Base-by-base conservation (phyloP, 2,113 vertebrate genomes). In the Fregata magnificens region DNA sequence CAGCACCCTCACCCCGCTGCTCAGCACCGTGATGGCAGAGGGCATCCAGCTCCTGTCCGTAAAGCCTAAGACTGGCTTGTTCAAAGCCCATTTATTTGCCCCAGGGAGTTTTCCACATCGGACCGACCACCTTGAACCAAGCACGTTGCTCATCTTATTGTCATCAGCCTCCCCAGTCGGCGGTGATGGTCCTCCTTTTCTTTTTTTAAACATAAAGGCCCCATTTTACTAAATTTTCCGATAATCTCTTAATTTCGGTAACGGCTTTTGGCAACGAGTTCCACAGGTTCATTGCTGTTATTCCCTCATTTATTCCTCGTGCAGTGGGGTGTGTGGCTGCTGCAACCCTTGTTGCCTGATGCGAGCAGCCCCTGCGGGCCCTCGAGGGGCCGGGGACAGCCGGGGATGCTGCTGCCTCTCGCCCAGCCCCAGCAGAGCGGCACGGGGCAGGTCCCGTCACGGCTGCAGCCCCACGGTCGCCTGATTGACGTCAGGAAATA, bases 121-220 rank as follows among this genome's bases (percentile, higher is more conserved):
- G 11, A 45, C 6, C 0, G 0, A 49, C 5, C 26, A 22, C 50
- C 49, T 34, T 65, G 62, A 92, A 42, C 16, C 16, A n/a, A 71
- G 21, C 1, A 0, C 45, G 22, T 52, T 71, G 50, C 12, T 52
- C 34, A 24, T 45, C 44, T 24, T 12, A 14, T 8, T 34, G 26
- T 52, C 34, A 31, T 28, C 34, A 45, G 11, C 67, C 45, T 53
- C 52, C 15, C 49, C 28, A 29, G 1, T 0, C 0, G 0, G 31
- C 9, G 34, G 4, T 29, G 50, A 59, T 10, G 8, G 12, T 26
- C 5, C 11, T 15, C 2, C 73, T 72, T 31, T n/a, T 61, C 10
- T 16, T 8, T 55, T 66, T 83, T 59, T 25, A 11, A 58, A 74
- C 11, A 9, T 11, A 63, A 69, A 67, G 11, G 0, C 36, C 21